These are phyloP conservation scores for Catonia carolina DNA, from an alignment of 2,888 invertebrate genomes.

Conservation along the genomic window DNA sequence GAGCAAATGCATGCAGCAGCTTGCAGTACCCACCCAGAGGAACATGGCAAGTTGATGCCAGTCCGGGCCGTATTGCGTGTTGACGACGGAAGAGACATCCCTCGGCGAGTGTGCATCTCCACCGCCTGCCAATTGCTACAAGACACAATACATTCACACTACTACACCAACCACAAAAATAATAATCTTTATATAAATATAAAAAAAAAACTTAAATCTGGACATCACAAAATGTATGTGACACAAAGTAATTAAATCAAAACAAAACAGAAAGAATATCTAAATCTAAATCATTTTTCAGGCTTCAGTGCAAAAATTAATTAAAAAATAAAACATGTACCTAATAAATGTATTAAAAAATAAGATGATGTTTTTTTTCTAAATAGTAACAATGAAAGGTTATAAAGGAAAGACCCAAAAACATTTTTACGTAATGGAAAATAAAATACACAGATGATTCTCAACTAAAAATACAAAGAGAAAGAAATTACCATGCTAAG, in stretches of 20 bases:
- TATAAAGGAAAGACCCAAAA: neutral
- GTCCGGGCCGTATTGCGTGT: constrained; percentile 47
- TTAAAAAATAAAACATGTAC: neutral
- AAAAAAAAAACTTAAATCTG: neutral
- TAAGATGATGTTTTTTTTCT: no score
- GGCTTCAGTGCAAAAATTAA: neutral
- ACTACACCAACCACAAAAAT: constrained; percentile 2
- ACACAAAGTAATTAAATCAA: neutral
- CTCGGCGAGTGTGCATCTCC: constrained; percentile 25
- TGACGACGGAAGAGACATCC: constrained; percentile 38
- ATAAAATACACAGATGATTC: neutral
- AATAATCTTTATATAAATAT: no score
- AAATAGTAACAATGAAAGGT: neutral
- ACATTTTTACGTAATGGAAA: neutral
- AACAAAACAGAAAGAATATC: no score
- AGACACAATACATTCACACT: constrained; percentile 4
- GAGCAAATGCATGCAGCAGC: neutral
- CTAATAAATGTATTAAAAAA: no score
- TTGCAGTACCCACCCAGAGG: constrained; percentile 50
- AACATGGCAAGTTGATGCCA: constrained; percentile 66
- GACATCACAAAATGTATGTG: neutral
- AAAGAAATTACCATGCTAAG: no score
- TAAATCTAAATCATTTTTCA: neutral
- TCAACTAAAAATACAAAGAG: no score
- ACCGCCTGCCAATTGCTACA: constrained; percentile 15